Conservation (phyloP, 2,888 invertebrate species). For the Arenicola marina region DNA sequence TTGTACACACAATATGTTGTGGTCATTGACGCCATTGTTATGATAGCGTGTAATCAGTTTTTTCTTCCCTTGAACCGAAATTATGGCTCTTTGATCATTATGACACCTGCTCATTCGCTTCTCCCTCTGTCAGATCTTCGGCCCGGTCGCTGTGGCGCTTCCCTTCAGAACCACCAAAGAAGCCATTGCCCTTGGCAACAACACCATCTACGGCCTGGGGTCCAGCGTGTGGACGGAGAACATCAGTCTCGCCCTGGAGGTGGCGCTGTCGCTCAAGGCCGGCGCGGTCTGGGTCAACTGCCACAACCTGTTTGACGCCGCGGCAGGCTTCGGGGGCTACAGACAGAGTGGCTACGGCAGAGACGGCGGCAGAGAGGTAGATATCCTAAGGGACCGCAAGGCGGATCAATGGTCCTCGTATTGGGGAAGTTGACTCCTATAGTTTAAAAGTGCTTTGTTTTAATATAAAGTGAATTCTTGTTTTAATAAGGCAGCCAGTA, state of each 20-base stretch:
- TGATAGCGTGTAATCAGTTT: too few relatives aligned
- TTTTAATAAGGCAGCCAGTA: too few relatives aligned
- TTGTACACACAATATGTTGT: too few relatives aligned
- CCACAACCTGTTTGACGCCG: constrained; percentile 64
- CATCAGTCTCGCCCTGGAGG: constrained; percentile 65
- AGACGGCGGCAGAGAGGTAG: constrained; percentile 64
- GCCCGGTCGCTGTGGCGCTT: constrained; percentile 63
- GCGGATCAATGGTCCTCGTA: too few relatives aligned
- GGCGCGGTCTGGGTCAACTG: constrained; percentile 67
- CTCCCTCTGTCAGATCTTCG: constrained; percentile 54
- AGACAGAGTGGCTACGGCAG: constrained; percentile 65
- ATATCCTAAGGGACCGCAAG: background rate
- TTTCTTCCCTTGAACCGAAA: too few relatives aligned
- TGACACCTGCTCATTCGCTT: too few relatives aligned
- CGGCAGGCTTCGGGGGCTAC: constrained; percentile 63
- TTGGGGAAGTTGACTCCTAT: too few relatives aligned
- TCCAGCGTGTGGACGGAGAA: constrained; percentile 68
- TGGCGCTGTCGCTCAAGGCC: constrained; percentile 64
- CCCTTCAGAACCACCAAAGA: constrained; percentile 67
- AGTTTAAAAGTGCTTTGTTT: too few relatives aligned
- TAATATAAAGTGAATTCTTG: background rate
- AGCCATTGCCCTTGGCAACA: constrained; percentile 66
- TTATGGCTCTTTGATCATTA: too few relatives aligned
- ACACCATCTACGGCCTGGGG: constrained; percentile 64
- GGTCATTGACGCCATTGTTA: too few relatives aligned